These are phyloP conservation scores for Thinocorus orbignyianus DNA, from an alignment of 2,113 vertebrate genomes.

Conservation along the genomic window DNA sequence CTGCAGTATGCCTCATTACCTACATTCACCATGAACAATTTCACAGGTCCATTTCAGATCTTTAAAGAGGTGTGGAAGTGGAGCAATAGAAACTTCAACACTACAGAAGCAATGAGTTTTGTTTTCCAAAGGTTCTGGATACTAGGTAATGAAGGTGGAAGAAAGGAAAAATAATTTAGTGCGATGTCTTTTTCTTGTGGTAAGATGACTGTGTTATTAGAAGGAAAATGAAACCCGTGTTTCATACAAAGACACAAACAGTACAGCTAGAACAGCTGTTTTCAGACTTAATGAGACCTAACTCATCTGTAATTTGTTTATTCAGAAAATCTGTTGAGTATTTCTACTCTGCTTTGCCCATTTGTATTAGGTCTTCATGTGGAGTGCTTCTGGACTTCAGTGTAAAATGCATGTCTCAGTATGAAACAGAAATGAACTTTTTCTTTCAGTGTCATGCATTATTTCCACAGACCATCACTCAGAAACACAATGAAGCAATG, in stretches of 20 bases:
- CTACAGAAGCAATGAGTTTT: background rate
- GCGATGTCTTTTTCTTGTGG: background rate
- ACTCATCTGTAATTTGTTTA: background rate
- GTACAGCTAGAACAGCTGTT: background rate
- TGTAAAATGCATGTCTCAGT: background rate
- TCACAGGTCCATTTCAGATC: background rate
- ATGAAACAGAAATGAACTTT: background rate
- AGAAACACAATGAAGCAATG: background rate
- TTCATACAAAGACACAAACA: background rate
- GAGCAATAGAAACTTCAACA: background rate
- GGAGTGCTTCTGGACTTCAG: background rate
- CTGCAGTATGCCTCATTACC: background rate
- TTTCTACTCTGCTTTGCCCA: background rate
- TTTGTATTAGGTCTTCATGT: background rate
- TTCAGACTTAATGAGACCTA: background rate
- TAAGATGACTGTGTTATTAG: background rate
- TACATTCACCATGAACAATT: accelerated
- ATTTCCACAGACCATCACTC: background rate
- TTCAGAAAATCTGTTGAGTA: background rate
- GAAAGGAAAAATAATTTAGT: background rate
- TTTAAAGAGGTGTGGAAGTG: background rate
- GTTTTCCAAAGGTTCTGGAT: background rate
- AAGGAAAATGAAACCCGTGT: background rate
- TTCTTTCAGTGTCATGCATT: background rate
- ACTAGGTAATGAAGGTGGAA: background rate